These are phyloP conservation scores for Paradisaea rubra DNA, from an alignment of 2,113 vertebrate genomes.

Conservation along the genomic window DNA sequence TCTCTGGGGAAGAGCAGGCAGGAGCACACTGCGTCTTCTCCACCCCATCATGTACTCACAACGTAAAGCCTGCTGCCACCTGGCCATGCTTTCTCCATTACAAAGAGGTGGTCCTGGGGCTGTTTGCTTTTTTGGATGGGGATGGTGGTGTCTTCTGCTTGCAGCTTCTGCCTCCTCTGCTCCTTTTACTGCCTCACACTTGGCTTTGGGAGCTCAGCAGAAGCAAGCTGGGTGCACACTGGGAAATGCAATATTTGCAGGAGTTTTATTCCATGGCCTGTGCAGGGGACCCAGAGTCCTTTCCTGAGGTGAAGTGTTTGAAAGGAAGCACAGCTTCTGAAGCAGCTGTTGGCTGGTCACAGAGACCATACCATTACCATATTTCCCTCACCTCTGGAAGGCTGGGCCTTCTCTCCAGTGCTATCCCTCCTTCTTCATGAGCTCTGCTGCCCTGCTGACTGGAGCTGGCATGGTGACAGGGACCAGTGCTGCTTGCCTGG, in stretches of 20 bases:
- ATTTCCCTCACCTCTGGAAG: not conserved
- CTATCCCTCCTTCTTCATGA: fast-evolving
- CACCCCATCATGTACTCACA: fast-evolving
- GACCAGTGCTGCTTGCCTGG: not conserved
- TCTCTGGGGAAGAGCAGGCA: not conserved
- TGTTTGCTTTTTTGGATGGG: not conserved
- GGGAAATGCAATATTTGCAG: not conserved
- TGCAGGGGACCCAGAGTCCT: not conserved
- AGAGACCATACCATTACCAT: fast-evolving
- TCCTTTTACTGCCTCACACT: not conserved
- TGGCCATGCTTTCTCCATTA: not conserved
- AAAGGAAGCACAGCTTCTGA: not conserved
- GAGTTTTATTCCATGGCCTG: fast-evolving
- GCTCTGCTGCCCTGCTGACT: not conserved
- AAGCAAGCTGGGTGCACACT: not conserved
- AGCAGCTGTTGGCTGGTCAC: fast-evolving
- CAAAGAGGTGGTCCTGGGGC: not conserved
- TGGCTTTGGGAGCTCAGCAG: not conserved
- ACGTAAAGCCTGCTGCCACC: too few species aligned
- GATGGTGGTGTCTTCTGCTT: not conserved
- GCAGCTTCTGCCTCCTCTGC: not conserved
- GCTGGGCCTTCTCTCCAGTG: not conserved
- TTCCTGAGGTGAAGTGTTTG: not conserved
- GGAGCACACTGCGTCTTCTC: not conserved
- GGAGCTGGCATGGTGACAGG: not conserved